Base-by-base conservation (phyloP, 2,888 invertebrate genomes). In the Pantelozetes paolii region DNA sequence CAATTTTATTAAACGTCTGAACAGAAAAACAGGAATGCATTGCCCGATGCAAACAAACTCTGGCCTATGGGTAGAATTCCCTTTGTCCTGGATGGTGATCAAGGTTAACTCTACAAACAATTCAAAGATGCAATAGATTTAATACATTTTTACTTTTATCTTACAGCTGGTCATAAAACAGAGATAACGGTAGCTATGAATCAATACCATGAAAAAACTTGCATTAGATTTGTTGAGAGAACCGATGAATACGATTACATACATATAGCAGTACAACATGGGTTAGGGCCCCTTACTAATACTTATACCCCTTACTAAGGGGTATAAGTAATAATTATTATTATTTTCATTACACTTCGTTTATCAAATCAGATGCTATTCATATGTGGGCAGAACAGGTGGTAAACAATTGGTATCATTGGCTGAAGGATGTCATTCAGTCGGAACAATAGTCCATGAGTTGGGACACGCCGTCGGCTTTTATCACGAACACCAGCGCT, bases 11-110 rank as follows among this genome's bases (percentile, higher is more conserved):
- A 6, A n/a, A 45, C 18, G 6, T 40, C 40, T 9, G 40, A 13
- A 40, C 40, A 40, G 40, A 40, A 40, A 40, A 40, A 40, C 40
- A 40, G 40, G 8, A 72, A 57, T 20, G 76, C 76, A 28, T 15
- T 77, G 28, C 72, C 76, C 0, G 48, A 71, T 13, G 64, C 71
- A 20, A 28, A 50, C 30, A 45, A 54, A 71, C 48, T 48, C 48
- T 77, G 77, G 77, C 73, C 76, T 3, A 64, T 71, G 20, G 77
- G 76, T 26, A 23, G 32, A 1, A 77, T 77, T 62, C 77, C 77
- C 13, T 77, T 74, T 48, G 71, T 64, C 36, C 70, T 76, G 3
- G 77, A 77, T 64, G 9, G 18, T 9, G 23, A 59, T 26, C 48
- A 75, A 18, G 50, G 76, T 77, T 72, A 76, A 69, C 54, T 48